Conservation (phyloP, 2,113 vertebrate genomes). For the Silurus asotus region DNA sequence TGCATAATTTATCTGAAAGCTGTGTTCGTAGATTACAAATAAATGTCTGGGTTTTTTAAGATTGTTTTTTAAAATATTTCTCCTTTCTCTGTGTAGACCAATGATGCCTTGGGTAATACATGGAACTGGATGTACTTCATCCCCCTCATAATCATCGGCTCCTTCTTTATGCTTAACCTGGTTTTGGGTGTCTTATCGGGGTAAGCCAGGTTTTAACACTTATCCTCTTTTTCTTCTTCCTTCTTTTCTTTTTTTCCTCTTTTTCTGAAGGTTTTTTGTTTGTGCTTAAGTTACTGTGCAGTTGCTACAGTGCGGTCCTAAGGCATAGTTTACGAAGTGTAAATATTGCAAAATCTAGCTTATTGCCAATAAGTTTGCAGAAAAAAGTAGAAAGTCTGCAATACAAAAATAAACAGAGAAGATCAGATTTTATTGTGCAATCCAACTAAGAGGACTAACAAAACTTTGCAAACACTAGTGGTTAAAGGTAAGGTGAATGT, state of each 20-base stretch:
- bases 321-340: neutral
- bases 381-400: neutral
- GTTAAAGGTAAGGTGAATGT: neutral
- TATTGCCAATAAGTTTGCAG: neutral
- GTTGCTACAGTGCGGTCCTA: neutral
- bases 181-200: constrained; percentile 54
- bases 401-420: neutral
- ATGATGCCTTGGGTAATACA: constrained; percentile 43
- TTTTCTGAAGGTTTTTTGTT: neutral
- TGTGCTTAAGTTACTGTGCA: neutral
- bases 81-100: constrained; percentile 34
- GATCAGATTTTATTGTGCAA: neutral
- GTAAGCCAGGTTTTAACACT: constrained; percentile 21
- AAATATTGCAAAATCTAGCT: neutral
- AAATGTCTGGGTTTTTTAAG: neutral
- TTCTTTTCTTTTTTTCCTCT: neutral
- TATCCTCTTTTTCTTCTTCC: neutral
- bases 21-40: neutral
- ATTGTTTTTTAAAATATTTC: neutral
- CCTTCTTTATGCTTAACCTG: constrained; percentile 55
- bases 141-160: constrained; percentile 53
- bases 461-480: neutral
- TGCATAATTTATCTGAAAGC: neutral
- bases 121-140: constrained; percentile 57
- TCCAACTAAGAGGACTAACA: neutral